Percentiles rank a stretch among this genome's conserved stretches.
Evolutionary conservation across 2,797 vertebrate species (phyloP).

Genomic region (Gymnocypris eckloni): DNA sequence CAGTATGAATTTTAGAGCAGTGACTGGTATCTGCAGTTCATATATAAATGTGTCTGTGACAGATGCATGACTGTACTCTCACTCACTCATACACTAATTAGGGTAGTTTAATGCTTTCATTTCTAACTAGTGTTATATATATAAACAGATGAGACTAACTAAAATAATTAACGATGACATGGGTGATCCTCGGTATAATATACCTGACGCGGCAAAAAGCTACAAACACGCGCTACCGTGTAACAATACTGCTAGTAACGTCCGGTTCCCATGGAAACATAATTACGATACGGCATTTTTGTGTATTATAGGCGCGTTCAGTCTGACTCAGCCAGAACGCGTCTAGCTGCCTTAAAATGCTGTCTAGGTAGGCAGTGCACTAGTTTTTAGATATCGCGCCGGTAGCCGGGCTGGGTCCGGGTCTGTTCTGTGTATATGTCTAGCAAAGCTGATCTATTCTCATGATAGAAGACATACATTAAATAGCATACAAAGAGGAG

Average conservation of each 20-base stretch:
- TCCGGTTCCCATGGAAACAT: constrained; percentile 17
- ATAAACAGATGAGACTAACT: neutral
- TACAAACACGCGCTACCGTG: neutral
- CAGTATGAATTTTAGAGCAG: constrained; percentile 11
- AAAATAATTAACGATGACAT: neutral
- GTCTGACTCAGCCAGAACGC: constrained; percentile 1
- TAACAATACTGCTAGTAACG: neutral
- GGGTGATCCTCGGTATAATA: neutral
- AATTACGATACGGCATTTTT: neutral
- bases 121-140: neutral
- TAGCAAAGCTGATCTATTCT: constrained; percentile 33
- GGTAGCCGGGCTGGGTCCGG: neutral
- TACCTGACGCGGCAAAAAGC: neutral
- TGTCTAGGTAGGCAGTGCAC: constrained; percentile 3
- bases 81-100: neutral
- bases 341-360: neutral
- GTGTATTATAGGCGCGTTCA: neutral
- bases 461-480: constrained; percentile 58
- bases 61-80: constrained; percentile 7
- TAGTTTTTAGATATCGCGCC: constrained; percentile 42
- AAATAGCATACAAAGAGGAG: constrained; percentile 55
- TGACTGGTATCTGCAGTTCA: constrained; percentile 10
- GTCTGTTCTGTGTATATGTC: constrained; percentile 47
- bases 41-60: constrained; percentile 15
- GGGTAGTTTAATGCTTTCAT: neutral